Base-by-base conservation (phyloP, 2,113 vertebrate genomes). In the Phodopus roborovskii region DNA sequence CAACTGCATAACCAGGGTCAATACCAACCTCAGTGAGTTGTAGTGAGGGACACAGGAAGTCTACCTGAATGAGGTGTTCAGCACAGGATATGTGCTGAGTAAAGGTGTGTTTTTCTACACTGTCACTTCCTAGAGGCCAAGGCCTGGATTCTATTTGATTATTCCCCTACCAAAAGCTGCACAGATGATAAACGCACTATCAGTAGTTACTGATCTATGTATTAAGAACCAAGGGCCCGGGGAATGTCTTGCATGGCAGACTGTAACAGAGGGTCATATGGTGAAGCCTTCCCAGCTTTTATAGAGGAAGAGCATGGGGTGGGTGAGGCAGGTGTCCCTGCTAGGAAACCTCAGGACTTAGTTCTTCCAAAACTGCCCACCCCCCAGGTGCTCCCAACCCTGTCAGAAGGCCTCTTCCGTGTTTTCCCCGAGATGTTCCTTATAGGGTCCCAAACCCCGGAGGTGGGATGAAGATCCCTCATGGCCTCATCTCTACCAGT, bases 311-410 rank as follows among this genome's bases (percentile, higher is more conserved):
- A 58, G 5, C 36, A 20, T 10, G 45, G 30, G 7, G 20, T 7
- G 39, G 60, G 48, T 42, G 62, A 78, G 53, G 17, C 39, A n/a
- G 28, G 42, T n/a, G 13, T 19, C 26, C 13, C 42, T 88, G n/a
- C 60, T 71, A 50, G 48, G 68, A 17, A 50, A 28, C 48, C 50
- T 82, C 8, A 36, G 68, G 22, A 45, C 10, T 94, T n/a, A 45
- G 28, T 90, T 64, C 85, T 79, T 70, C 58, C 13, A 42, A 74
- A 45, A 62, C 12, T 60, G 36, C 36, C 28, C 39, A 33, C 28
- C 13, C 45, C 15, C 0, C 0, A 60, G 53, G 42, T n/a, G 28
- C 10, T 33, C 77, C 36, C 48, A 36, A 16, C 26, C 0, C 0
- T 30, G 15, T 73, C 60, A 33, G 39, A 84, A 70, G 84, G 58